These are phyloP conservation scores for Nesometra sesokonis DNA, from an alignment of 35 echinoderm and acorn worm species.

Conservation along the genomic window DNA sequence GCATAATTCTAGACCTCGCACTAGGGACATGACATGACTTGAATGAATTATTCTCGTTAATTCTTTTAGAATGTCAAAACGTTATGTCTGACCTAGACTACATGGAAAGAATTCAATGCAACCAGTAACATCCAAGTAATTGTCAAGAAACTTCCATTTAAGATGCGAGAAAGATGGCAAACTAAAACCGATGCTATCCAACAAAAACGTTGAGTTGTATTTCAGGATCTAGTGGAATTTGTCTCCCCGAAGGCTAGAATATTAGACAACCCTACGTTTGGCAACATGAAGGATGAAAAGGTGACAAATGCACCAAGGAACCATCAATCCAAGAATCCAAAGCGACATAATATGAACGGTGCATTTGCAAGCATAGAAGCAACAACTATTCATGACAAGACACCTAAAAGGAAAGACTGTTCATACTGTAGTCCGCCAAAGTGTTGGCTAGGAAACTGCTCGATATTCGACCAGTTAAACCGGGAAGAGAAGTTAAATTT, in stretches of 20 bases:
- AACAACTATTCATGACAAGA: too few relatives aligned
- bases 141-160: not conserved
- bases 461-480: too few relatives aligned
- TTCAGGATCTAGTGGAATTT: not conserved
- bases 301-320: too few relatives aligned
- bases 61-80: constrained; percentile 7
- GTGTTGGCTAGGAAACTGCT: too few relatives aligned
- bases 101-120: not conserved
- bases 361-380: too few relatives aligned
- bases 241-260: not conserved
- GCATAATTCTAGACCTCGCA: too few relatives aligned
- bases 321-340: too few relatives aligned
- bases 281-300: not conserved
- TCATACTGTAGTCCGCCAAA: too few relatives aligned
- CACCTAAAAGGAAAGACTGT: too few relatives aligned
- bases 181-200: not conserved
- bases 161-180: not conserved
- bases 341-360: too few relatives aligned
- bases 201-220: not conserved
- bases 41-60: not conserved
- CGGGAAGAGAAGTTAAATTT: too few relatives aligned
- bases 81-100: not conserved
- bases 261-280: not conserved
- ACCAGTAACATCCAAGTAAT: not conserved
- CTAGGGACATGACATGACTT: too few relatives aligned